A percentile compares a stretch with the other conserved stretches of the same genome.
Evolutionary conservation across 2,113 vertebrate genomes (phyloP).

Genomic region (Casuarius casuarius): DNA sequence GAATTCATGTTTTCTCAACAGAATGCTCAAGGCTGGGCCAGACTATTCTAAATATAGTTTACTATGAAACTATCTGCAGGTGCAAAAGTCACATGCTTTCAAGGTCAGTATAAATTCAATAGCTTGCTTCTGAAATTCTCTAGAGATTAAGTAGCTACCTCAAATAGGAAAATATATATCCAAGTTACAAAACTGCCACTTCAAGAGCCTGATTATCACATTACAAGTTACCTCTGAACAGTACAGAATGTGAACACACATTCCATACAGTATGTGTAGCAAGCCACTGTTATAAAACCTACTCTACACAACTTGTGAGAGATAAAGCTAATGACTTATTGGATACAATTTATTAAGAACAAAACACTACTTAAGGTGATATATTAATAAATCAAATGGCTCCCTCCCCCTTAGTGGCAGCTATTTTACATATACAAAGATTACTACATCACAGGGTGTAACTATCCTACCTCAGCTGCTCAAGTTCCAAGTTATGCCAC

Average conservation of each 20-base stretch:
- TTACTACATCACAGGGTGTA: neutral
- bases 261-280: accelerated
- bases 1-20: accelerated
- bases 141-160: accelerated
- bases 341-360: accelerated
- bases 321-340: accelerated
- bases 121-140: neutral
- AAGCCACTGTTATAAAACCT: neutral
- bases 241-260: neutral
- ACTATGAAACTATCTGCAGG: no score
- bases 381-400: slow-evolving; percentile 24
- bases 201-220: accelerated
- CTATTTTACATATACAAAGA: neutral
- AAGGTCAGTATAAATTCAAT: accelerated
- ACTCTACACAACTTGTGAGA: accelerated
- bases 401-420: neutral
- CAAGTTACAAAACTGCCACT: neutral
- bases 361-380: accelerated
- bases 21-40: neutral
- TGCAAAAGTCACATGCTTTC: neutral
- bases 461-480: neutral
- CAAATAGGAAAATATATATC: neutral
- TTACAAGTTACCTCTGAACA: accelerated
- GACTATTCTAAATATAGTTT: accelerated
- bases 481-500: neutral